These are phyloP conservation scores for Lochmaea capreae DNA, from an alignment of 2,888 invertebrate genomes.

Conservation along the genomic window DNA sequence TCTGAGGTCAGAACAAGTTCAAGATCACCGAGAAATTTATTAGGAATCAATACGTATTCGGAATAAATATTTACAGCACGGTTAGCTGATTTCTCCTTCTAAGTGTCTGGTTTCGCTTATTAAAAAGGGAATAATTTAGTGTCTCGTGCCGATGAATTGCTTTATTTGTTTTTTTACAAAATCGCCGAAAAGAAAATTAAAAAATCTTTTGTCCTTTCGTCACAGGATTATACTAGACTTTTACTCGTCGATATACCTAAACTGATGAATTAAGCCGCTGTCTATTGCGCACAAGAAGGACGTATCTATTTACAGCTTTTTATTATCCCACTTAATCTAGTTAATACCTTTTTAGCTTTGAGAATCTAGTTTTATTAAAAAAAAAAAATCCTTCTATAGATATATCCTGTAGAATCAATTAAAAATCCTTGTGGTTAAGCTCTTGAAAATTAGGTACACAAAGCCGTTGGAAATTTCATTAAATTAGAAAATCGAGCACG, in stretches of 20 bases:
- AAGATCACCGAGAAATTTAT: slow-evolving; percentile 42
- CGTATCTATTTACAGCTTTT: no score
- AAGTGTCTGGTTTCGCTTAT: neutral
- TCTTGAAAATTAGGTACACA: neutral
- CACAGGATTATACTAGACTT: no score
- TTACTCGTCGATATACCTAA: no score
- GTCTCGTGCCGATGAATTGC: neutral
- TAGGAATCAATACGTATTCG: slow-evolving; percentile 35
- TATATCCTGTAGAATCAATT: neutral
- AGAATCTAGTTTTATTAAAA: no score
- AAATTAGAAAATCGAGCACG: neutral
- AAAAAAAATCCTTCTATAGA: no score
- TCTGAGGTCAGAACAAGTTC: slow-evolving; percentile 42
- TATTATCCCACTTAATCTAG: no score
- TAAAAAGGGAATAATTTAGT: neutral
- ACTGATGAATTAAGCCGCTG: no score
- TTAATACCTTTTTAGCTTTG: no score
- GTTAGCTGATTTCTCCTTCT: slow-evolving; percentile 4
- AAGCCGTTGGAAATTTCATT: neutral
- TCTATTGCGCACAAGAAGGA: no score
- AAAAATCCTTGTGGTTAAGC: neutral
- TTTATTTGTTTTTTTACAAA: no score
- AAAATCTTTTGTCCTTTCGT: no score
- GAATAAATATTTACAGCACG: slow-evolving; percentile 38
- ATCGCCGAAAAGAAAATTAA: no score